Conservation (phyloP, 2,888 invertebrate genomes). For the Apamea monoglypha region DNA sequence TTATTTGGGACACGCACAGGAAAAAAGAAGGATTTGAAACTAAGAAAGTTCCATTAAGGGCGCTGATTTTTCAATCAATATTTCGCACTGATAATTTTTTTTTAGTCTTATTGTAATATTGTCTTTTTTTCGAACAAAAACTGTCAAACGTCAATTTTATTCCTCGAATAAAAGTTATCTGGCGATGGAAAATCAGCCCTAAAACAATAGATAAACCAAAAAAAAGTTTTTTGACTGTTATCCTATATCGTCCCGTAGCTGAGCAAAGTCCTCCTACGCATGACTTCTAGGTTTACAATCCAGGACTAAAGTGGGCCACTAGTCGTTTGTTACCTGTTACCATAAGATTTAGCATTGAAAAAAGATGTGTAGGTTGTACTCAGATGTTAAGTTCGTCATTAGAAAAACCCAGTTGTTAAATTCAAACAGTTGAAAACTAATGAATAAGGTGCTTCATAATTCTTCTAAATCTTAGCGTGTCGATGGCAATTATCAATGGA, state of each 20-base stretch:
- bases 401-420: too few species aligned
- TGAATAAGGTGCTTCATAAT: neutral
- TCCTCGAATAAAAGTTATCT: too few species aligned
- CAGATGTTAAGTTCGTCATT: neutral
- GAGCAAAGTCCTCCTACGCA: neutral
- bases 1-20: neutral
- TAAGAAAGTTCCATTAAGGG: too few species aligned
- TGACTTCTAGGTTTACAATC: neutral
- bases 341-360: neutral
- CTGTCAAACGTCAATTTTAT: too few species aligned
- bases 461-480: neutral
- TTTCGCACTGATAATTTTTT: too few species aligned
- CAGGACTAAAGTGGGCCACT: neutral
- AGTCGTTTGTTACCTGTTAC: conserved; percentile 8
- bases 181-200: too few species aligned
- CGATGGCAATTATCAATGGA: neutral
- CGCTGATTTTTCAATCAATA: too few species aligned
- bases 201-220: too few species aligned
- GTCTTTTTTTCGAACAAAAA: too few species aligned
- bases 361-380: neutral
- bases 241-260: neutral
- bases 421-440: neutral
- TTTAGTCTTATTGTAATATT: too few species aligned
- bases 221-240: neutral
- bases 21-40: too few species aligned